These are phyloP conservation scores for Champsocephalus esox DNA, from an alignment of 2,797 vertebrate species.

Conservation along the genomic window DNA sequence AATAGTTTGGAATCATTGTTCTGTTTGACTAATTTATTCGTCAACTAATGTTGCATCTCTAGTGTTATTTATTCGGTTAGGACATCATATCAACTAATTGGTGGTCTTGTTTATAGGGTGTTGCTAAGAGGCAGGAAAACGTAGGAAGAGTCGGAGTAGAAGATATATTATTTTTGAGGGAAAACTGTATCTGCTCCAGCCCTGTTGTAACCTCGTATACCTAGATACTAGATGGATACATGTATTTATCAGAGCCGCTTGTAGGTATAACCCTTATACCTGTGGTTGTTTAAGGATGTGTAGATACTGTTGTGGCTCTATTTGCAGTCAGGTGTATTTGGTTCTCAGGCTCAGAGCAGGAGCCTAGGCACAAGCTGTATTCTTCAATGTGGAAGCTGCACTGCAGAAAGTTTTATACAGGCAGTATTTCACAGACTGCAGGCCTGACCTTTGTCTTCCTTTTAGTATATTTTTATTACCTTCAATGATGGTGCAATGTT, in stretches of 20 bases:
- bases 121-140: not conserved
- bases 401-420: not conserved
- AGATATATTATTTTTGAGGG: not conserved
- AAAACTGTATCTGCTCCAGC: not conserved
- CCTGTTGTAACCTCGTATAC: not conserved
- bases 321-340: conserved; percentile 3
- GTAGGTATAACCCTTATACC: too few relatives aligned
- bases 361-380: not conserved
- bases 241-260: not conserved
- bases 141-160: not conserved
- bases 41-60: too few relatives aligned
- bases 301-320: not conserved
- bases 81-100: not conserved
- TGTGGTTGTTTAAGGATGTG: not conserved
- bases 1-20: too few relatives aligned
- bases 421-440: not conserved
- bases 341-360: not conserved
- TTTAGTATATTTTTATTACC: conserved; percentile 26
- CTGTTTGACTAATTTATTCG: too few relatives aligned
- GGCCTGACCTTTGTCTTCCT: conserved; percentile 21
- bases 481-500: not conserved
- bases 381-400: not conserved
- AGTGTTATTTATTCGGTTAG: not conserved
- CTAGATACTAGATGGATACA: not conserved
- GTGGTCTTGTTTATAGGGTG: not conserved